phyloP scores from a whole-genome alignment of 1,140 invertebrate species.

The Drosophila mauritiana region DNA sequence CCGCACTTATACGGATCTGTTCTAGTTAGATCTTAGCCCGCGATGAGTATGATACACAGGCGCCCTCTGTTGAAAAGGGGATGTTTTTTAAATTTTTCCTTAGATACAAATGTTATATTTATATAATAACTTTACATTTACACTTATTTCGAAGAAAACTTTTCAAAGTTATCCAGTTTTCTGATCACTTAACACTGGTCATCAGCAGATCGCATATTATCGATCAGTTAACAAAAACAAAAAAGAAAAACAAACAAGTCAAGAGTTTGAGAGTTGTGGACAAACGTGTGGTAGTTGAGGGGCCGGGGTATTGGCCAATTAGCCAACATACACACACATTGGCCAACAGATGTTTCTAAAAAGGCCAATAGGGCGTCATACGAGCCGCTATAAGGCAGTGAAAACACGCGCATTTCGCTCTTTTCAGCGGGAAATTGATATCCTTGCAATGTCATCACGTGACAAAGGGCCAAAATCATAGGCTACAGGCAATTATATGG shows the following conservation, averaged over 20 bases:
- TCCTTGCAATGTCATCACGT: slow-evolving; percentile 11
- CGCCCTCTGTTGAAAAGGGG: not conserved
- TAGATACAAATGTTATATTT: too few species aligned
- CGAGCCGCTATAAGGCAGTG: slow-evolving; percentile 1
- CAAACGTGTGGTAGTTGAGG: not conserved
- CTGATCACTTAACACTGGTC: slow-evolving; percentile 26
- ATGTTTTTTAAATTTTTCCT: too few species aligned
- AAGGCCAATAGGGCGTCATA: slow-evolving; percentile 57
- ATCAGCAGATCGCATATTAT: slow-evolving; percentile 26
- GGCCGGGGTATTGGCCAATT: slow-evolving; percentile 31
- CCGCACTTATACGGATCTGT: slow-evolving; percentile 27
- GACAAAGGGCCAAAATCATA: not conserved
- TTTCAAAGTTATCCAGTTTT: not conserved
- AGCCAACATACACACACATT: slow-evolving; percentile 50
- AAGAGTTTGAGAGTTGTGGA: slow-evolving; percentile 19
- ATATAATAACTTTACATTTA: too few species aligned
- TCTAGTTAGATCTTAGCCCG: slow-evolving; percentile 18
- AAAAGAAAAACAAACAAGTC: slow-evolving; percentile 26
- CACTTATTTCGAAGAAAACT: too few species aligned
- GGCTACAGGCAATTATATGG: too few species aligned
- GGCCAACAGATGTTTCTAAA: slow-evolving; percentile 74
- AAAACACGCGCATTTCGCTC: slow-evolving; percentile 9
- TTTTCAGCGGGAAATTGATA: slow-evolving; percentile 21
- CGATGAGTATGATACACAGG: slow-evolving; percentile 13
- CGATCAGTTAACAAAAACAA: slow-evolving; percentile 43